Base-by-base conservation (phyloP, 1,140 invertebrate species). In the Drosophila nikananu region DNA sequence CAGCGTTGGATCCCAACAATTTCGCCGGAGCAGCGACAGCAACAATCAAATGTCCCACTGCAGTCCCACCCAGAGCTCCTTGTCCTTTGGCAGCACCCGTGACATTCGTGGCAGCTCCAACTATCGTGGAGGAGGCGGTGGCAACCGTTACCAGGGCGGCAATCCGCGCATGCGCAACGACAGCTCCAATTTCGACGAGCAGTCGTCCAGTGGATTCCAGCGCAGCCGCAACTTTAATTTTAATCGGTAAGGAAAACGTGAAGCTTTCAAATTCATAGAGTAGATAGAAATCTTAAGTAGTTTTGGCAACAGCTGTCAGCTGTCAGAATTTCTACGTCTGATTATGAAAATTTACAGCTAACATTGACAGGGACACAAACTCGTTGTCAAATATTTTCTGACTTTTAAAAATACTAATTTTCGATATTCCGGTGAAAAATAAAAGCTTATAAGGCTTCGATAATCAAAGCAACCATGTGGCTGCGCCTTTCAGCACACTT, bases 191-290 rank as follows among this genome's bases (percentile, higher is more conserved):
- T 66, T 59, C 15, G 75, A 77, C 2, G 70, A 71, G 6, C 62
- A 48, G 10, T 66, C 83, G 0, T 32, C 49, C 19, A 49, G 55
- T 2, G 79, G 76, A 19, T 80, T 80, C 10, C 84, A 86, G 21
- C 79, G 77, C 2, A 74, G 32, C 9, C 82, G 82, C 42, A 86
- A 70, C 19, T 81, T 64, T 30, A 86, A 70, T 17, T 81, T 78
- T 9, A 46, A 84, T 61, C 77, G 83, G 83, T 87, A 49, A 62
- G 25, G 6, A 48, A 19, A 19, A 19, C n/a, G 4, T 2, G 5
- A 5, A 5, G n/a, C 9, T 32, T 3, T 42, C 8, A 19, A 19
- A 19, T 19, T 42, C n/a, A 0, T 3, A 19, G 37, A 39, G 15
- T 17, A 2, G 1, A 39, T 17, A 9, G 39, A 46, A 23, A 5